These are phyloP conservation scores for Vanessa tameamea DNA, from an alignment of 1,140 invertebrate species.

Conservation along the genomic window DNA sequence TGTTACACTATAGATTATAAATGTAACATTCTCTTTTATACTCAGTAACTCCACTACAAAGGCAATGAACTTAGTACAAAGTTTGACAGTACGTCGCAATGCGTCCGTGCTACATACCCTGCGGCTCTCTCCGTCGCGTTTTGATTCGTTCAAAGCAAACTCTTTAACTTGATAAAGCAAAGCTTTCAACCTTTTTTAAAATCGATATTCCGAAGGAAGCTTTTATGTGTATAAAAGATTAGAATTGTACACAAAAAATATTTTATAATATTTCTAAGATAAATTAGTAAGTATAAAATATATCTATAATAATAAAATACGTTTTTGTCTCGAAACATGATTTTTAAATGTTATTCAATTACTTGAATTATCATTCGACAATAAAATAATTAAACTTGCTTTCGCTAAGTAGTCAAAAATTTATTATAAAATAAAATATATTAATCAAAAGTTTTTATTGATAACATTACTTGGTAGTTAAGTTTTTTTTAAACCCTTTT, in stretches of 20 bases:
- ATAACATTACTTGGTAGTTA: too few species aligned
- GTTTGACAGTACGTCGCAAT: conserved; percentile 18
- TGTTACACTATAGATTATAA: background rate
- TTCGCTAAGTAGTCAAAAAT: too few species aligned
- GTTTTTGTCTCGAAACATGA: too few species aligned
- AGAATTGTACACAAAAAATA: background rate
- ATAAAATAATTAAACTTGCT: too few species aligned
- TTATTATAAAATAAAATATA: too few species aligned
- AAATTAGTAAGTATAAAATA: too few species aligned
- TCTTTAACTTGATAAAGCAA: conserved; percentile 18
- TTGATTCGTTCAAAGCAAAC: conserved; percentile 18
- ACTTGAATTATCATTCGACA: too few species aligned
- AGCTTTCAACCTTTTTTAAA: background rate
- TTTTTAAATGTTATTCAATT: too few species aligned
- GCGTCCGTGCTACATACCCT: background rate
- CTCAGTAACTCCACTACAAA: background rate
- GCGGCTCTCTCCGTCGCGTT: conserved; percentile 14
- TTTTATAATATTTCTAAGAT: too few species aligned
- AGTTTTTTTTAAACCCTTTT: too few species aligned
- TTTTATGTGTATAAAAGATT: conserved; percentile 10
- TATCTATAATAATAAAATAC: too few species aligned
- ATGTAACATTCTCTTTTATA: background rate
- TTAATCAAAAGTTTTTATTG: too few species aligned
- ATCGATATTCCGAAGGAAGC: background rate
- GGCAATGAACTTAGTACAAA: conserved; percentile 1